Conservation (phyloP, 2,797 vertebrate genomes). For the Mico argentatus region DNA sequence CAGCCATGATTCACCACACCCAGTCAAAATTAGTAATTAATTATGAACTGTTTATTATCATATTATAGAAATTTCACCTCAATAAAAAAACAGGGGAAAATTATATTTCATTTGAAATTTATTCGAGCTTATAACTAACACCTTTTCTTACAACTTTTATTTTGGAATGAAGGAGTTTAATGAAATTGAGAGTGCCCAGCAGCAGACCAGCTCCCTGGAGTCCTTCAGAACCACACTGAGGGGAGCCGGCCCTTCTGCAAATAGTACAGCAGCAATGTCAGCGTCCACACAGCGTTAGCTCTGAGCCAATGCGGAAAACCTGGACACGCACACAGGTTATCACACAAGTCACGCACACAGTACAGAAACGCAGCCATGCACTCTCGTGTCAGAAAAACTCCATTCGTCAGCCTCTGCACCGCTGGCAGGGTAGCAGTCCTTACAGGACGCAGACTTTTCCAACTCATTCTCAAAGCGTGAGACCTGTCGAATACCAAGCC, state of each 20-base stretch:
- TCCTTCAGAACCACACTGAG: background rate
- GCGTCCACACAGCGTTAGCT: background rate
- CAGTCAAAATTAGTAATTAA: too few species aligned
- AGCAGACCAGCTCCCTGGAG: background rate
- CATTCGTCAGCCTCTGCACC: too few species aligned
- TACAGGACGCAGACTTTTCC: background rate
- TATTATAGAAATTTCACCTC: background rate
- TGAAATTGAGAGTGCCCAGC: conserved; percentile 52
- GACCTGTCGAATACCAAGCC: background rate
- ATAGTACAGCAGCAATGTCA: background rate
- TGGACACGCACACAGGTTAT: accelerated
- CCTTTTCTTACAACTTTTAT: background rate
- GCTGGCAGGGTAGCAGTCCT: background rate
- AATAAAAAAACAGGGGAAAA: background rate
- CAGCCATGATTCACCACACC: too few species aligned
- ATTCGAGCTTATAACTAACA: background rate
- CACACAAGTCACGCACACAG: accelerated
- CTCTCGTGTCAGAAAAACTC: accelerated
- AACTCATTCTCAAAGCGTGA: background rate
- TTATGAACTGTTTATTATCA: background rate
- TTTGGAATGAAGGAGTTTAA: conserved; percentile 76
- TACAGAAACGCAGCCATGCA: background rate
- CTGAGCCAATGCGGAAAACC: background rate
- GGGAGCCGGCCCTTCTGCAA: too few species aligned
- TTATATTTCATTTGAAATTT: background rate